Evolutionary conservation across 2,888 invertebrate species (phyloP).

Genomic region (Scaptomyza caliginosa): DNA sequence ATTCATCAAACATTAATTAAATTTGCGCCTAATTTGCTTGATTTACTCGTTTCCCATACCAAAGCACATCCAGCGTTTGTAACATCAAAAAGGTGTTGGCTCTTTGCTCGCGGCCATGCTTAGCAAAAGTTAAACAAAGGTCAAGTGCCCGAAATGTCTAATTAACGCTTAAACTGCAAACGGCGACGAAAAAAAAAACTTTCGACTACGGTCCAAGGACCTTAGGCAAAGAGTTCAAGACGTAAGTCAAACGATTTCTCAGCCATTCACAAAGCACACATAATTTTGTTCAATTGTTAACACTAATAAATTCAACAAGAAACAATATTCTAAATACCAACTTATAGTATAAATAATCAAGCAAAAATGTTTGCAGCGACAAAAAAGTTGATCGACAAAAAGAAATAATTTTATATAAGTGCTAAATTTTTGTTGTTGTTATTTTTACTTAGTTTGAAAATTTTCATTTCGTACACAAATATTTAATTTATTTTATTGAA

Average conservation of each 20-base stretch:
- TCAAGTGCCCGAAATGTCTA: slow-evolving; percentile 55
- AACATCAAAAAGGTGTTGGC: slow-evolving; percentile 70
- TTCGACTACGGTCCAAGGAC: slow-evolving; percentile 2
- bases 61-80: neutral
- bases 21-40: slow-evolving; percentile 73
- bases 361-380: slow-evolving; percentile 12
- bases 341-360: neutral
- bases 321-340: neutral
- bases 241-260: slow-evolving; percentile 35
- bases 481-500: slow-evolving; percentile 74
- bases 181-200: slow-evolving; percentile 18
- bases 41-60: slow-evolving; percentile 26
- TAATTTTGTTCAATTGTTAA: neutral
- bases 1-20: slow-evolving; percentile 71
- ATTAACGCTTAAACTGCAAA: slow-evolving; percentile 65
- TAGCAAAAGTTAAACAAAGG: slow-evolving; percentile 45
- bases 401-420: slow-evolving; percentile 49
- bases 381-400: slow-evolving; percentile 17
- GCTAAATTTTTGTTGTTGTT: slow-evolving; percentile 18
- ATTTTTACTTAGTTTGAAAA: slow-evolving; percentile 11
- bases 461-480: slow-evolving; percentile 63
- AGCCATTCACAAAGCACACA: too few relatives aligned
- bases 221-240: slow-evolving; percentile 27
- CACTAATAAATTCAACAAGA: neutral
- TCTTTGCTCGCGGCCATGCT: slow-evolving; percentile 43